Percentiles rank a stretch among this genome's conserved stretches.
phyloP scores from a whole-genome alignment of 2,888 invertebrate genomes.

The Polymixis flavicincta region DNA sequence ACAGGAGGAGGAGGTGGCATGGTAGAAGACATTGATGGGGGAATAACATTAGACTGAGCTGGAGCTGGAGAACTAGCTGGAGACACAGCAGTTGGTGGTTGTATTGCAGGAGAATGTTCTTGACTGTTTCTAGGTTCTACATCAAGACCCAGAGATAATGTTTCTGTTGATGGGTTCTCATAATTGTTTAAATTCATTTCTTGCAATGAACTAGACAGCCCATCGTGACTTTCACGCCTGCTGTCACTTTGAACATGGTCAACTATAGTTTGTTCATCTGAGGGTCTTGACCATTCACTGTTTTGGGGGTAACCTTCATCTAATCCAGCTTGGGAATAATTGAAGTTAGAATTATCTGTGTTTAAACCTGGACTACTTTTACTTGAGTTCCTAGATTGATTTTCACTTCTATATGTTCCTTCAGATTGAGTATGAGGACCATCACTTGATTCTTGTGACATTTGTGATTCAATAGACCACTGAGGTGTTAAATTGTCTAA shows the following conservation, averaged over 20 bases:
- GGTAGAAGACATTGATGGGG: conserved; percentile 40
- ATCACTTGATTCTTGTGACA: conserved; percentile 92
- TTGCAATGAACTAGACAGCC: conserved; percentile 80
- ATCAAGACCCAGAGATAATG: conserved; percentile 56
- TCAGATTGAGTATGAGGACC: conserved; percentile 91
- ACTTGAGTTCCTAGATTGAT: conserved; percentile 89
- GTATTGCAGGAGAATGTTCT: conserved; percentile 59
- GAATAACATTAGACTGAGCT: conserved; percentile 45
- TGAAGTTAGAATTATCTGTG: conserved; percentile 84
- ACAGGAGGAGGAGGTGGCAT: conserved; percentile 65
- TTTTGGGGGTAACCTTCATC: conserved; percentile 78
- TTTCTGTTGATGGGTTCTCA: conserved; percentile 73
- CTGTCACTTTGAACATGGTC: conserved; percentile 71
- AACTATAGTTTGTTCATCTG: conserved; percentile 73
- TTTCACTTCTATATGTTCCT: conserved; percentile 91
- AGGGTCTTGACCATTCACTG: conserved; percentile 79
- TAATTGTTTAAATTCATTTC: conserved; percentile 82
- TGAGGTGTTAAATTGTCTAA: conserved; percentile 89
- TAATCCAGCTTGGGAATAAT: conserved; percentile 78
- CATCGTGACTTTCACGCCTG: conserved; percentile 78
- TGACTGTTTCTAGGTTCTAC: conserved; percentile 57
- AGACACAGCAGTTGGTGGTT: conserved; percentile 67
- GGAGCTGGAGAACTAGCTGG: conserved; percentile 68
- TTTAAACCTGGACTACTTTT: conserved; percentile 86
- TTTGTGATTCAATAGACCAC: conserved; percentile 92